Evolutionary conservation across 1,140 invertebrate species (phyloP).

Genomic region (Centruroides vittatus): DNA sequence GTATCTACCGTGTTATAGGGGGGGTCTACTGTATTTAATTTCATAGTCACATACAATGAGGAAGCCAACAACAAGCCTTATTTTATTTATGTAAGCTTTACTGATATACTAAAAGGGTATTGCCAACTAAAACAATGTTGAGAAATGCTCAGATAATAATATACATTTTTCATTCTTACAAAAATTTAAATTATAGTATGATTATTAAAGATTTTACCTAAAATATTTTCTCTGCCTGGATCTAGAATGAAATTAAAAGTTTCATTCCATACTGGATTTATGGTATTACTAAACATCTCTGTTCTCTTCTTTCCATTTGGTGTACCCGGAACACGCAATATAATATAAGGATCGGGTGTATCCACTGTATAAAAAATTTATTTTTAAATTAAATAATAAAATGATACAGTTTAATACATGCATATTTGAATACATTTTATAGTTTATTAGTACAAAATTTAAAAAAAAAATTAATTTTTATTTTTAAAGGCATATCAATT

Average conservation of each 20-base stretch:
- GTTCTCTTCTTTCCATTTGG: conserved; percentile 31
- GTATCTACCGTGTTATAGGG: no score
- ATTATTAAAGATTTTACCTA: conserved; percentile 8
- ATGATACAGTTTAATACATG: no score
- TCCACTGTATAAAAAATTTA: conserved; percentile 26
- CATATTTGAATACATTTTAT: no score
- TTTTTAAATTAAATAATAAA: background rate
- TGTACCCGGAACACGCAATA: conserved; percentile 27
- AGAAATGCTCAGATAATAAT: background rate
- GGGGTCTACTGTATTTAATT: no score
- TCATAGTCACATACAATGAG: no score
- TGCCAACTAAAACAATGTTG: no score
- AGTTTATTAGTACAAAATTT: no score
- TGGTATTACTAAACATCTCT: conserved; percentile 26
- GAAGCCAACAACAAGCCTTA: no score
- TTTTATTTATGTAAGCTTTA: no score
- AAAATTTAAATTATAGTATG: background rate
- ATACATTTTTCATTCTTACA: background rate
- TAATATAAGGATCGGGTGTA: conserved; percentile 34
- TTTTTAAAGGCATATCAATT: no score
- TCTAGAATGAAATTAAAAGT: conserved; percentile 31
- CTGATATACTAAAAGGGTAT: no score
- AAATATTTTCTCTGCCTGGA: conserved; percentile 12
- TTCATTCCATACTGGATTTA: conserved; percentile 33
- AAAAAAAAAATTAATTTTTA: no score